Base-by-base conservation (phyloP, 2,797 vertebrate species). In the Triplophysa bombifrons region DNA sequence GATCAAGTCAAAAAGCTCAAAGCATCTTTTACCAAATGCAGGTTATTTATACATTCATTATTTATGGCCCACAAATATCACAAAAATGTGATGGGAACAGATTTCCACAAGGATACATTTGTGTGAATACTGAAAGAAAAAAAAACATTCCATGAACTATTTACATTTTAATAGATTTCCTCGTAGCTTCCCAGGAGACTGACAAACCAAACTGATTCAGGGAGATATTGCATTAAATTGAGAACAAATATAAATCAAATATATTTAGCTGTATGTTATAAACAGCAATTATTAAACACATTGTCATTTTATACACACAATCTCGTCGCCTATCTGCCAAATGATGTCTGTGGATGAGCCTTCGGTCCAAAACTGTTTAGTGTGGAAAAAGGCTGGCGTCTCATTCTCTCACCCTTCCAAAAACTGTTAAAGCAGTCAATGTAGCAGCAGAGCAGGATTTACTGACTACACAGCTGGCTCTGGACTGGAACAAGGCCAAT, bases 91-190 rank as follows among this genome's bases (percentile, higher is more conserved):
- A 56, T 46, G 51, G 16, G 5, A 76, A 67, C 2, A 6, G 20
- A 51, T 25, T 17, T 8, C 3, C 17, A 16, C 19, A 68, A 9
- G 44, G 7, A 30, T 48, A 10, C 7, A 22, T 58, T 6, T 12
- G 50, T 27, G 63, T 76, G 50, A 76, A 10, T 41, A 44, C 5
- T 66, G 3, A 88, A 84, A 90, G 83, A 90, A 88, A 90, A 88
- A 88, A 91, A 55, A 6, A 12, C 1, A n/a, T n/a, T 90, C 86
- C 87, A 56, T 87, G 87, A 58, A 75, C 68, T 82, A 90, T 91
- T 91, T 88, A 74, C 83, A 90, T 89, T 87, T 86, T 75, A 78
- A 79, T 88, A 81, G 83, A 84, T 81, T 80, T 89, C 89, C 88
- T 88, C 85, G 75, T 84, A 91, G 87, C 83, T 84, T 80, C 78